Conservation (phyloP, 2,888 invertebrate genomes). For the Eupithecia exiguata region DNA sequence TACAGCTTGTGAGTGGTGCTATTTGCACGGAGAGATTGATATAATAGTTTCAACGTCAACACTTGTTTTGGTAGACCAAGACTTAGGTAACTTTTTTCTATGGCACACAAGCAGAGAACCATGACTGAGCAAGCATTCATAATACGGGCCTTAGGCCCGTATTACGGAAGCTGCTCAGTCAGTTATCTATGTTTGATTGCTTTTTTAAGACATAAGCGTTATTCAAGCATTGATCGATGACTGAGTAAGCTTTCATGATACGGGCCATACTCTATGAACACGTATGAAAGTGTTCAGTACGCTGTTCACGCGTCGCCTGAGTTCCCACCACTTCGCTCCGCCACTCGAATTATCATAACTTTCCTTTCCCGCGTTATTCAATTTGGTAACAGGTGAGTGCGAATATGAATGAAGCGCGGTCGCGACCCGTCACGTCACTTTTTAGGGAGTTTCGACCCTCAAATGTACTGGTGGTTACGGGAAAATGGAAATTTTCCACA, state of each 20-base stretch:
- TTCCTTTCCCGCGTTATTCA: conserved; percentile 77
- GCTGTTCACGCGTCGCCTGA: conserved; percentile 20
- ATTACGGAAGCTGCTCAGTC: not conserved
- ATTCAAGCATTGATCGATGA: not conserved
- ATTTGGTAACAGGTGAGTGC: conserved; percentile 74
- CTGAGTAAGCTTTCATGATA: not conserved
- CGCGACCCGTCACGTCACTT: conserved; percentile 43
- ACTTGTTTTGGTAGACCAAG: too few relatives aligned
- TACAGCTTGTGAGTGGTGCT: too few relatives aligned
- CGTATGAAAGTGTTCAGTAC: not conserved
- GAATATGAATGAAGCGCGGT: conserved; percentile 73
- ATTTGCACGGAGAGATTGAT: not conserved
- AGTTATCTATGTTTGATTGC: not conserved
- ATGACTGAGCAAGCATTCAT: too few relatives aligned
- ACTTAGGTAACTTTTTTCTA: too few relatives aligned
- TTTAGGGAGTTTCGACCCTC: conserved; percentile 17
- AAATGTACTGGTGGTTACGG: not conserved
- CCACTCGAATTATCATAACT: conserved; percentile 73
- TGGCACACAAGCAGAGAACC: too few relatives aligned
- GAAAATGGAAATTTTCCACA: not conserved
- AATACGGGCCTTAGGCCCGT: too few relatives aligned
- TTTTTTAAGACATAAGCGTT: not conserved
- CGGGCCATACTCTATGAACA: not conserved
- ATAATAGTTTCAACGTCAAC: not conserved
- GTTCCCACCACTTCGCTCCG: conserved; percentile 45